These are phyloP conservation scores for Eleginops maclovinus DNA, from an alignment of 2,113 vertebrate species.

Conservation along the genomic window DNA sequence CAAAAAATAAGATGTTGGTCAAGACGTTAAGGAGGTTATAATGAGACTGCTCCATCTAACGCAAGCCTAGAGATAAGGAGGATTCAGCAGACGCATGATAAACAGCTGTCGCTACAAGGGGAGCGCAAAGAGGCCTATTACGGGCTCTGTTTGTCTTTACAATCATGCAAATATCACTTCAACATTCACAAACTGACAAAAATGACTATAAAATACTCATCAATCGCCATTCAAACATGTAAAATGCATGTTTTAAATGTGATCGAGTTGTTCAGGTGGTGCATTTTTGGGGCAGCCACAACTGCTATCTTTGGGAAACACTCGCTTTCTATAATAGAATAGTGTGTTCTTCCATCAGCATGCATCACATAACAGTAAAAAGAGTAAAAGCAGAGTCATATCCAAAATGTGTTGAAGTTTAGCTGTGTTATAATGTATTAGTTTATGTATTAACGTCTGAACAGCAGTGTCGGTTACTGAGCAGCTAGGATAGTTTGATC, in stretches of 20 bases:
- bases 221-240: background rate
- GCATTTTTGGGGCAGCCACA: background rate
- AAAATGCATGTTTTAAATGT: background rate
- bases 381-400: background rate
- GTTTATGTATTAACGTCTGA: background rate
- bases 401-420: background rate
- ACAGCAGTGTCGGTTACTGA: background rate
- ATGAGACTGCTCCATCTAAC: constrained; percentile 2
- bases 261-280: background rate
- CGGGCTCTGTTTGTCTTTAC: background rate
- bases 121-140: background rate
- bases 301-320: background rate
- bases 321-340: background rate
- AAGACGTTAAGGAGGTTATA: background rate
- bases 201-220: background rate
- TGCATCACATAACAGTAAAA: background rate
- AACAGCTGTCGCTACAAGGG: background rate
- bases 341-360: background rate
- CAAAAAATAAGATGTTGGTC: background rate
- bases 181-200: background rate
- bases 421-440: background rate
- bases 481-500: background rate
- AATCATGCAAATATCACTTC: background rate
- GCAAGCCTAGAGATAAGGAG: constrained; percentile 36
- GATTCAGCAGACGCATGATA: constrained; percentile 21